Evolutionary conservation across 2,888 invertebrate species (phyloP), one percentile per base, ranked within the genome.

Genomic region (Lycophotia porphyrea): DNA sequence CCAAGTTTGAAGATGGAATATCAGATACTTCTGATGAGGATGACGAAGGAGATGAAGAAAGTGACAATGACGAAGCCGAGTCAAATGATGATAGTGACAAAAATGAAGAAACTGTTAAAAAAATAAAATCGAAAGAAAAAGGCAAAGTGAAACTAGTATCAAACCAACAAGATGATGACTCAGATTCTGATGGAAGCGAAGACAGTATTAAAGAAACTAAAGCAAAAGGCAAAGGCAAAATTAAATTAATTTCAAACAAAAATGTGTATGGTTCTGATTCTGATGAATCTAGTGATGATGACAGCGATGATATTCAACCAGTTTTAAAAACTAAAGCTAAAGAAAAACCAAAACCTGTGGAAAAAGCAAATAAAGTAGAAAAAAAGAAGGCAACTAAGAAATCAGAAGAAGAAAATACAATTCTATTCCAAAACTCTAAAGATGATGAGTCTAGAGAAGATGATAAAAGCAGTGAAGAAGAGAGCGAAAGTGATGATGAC

Each of bases 1-100:
- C 93, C 9, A 94, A 94, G 81, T 95, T 93, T 58, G 90, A 96
- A 34, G 95, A 95, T 76, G 95, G 95, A 0, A 88, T 96, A 82
- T 95, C 96, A 2, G 96, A 95, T 75, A 94, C 93, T 58, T 95
- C 94, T 67, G 94, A 93, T 60, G 92, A 91, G 63, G 90, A 87
- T 15, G 89, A 89, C 83, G 92, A 95, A 61, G 92, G 91, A 76
- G 90, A 85, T 63, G 87, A 83, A 4, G 73, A 87, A 24, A 76
- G 80, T 65, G 83, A 84, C 52, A 74, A 78, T 39, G 77, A 84
- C 55, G 74, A 87, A 60, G 47, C 24, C 0, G 76, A 87, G 44
- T 78, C 66, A 60, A 64, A 72, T 64, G 74, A 72, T 58, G 74
- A 82, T 34, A 80, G 67, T 74, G 64, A 81, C 34, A n/a, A 67